These are phyloP conservation scores for Antechinus stuartii DNA, from an alignment of 2,113 vertebrate species.

Conservation along the genomic window DNA sequence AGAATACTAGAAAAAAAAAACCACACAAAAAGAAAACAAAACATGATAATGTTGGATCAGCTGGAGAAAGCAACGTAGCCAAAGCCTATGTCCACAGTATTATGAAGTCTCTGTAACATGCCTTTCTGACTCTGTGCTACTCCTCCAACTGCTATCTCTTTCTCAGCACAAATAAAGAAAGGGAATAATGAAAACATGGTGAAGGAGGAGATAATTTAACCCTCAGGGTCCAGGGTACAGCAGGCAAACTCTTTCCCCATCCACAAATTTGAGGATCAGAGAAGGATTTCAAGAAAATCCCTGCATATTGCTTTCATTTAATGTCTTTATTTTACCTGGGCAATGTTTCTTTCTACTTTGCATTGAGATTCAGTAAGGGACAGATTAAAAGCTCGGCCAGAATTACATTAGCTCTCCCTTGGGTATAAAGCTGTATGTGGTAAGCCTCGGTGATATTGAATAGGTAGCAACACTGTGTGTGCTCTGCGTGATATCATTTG, in stretches of 20 bases:
- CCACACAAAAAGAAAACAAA: too few species aligned
- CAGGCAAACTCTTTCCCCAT: not conserved
- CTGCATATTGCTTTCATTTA: not conserved
- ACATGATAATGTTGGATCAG: too few species aligned
- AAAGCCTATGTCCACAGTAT: fast-evolving
- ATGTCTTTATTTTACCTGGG: conserved; percentile 44
- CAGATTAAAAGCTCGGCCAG: not conserved
- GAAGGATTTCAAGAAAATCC: conserved; percentile 7
- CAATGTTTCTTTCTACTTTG: not conserved
- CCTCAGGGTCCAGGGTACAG: not conserved
- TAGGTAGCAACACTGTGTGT: fast-evolving
- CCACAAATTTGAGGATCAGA: conserved; percentile 23
- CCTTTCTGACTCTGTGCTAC: not conserved
- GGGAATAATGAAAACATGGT: not conserved
- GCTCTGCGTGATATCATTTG: fast-evolving
- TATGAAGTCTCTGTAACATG: too few species aligned
- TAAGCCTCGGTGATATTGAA: not conserved
- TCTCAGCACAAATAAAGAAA: not conserved
- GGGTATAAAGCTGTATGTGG: not conserved
- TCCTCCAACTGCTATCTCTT: too few species aligned
- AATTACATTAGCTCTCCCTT: not conserved
- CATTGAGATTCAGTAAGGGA: conserved; percentile 35
- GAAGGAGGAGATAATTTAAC: not conserved
- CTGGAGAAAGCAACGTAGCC: not conserved
- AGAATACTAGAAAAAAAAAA: too few species aligned